Conservation (phyloP, 2,797 vertebrate genomes). For the Sciurus vulgaris region DNA sequence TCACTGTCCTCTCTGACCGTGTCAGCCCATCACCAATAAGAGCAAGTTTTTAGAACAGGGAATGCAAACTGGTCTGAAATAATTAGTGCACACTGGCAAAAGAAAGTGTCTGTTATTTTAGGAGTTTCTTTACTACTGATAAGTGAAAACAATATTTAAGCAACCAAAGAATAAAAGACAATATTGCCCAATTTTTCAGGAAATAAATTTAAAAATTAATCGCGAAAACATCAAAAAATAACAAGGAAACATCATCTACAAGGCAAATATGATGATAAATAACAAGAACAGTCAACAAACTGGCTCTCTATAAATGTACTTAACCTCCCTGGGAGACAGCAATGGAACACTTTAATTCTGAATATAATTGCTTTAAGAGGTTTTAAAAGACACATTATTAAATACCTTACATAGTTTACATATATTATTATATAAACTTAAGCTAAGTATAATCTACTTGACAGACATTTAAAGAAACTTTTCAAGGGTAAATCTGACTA, state of each 20-base stretch:
- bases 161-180: neutral
- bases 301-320: neutral
- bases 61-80: neutral
- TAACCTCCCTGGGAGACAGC: neutral
- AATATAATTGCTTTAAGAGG: neutral
- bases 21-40: neutral
- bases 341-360: neutral
- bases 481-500: conserved; percentile 37
- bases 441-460: neutral
- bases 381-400: conserved; percentile 6
- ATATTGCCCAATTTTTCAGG: neutral
- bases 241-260: conserved; percentile 38
- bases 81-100: neutral
- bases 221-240: neutral
- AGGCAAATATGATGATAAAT: conserved; percentile 2
- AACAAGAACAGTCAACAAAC: conserved; percentile 25
- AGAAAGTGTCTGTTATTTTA: neutral
- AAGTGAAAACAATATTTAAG: conserved; percentile 39
- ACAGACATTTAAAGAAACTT: neutral
- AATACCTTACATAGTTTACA: neutral
- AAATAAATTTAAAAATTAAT: conserved; percentile 47
- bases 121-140: neutral
- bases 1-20: neutral
- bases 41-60: neutral
- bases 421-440: conserved; percentile 15